These are phyloP conservation scores for Cabera pusaria DNA, from an alignment of 2,888 invertebrate genomes.

Conservation along the genomic window DNA sequence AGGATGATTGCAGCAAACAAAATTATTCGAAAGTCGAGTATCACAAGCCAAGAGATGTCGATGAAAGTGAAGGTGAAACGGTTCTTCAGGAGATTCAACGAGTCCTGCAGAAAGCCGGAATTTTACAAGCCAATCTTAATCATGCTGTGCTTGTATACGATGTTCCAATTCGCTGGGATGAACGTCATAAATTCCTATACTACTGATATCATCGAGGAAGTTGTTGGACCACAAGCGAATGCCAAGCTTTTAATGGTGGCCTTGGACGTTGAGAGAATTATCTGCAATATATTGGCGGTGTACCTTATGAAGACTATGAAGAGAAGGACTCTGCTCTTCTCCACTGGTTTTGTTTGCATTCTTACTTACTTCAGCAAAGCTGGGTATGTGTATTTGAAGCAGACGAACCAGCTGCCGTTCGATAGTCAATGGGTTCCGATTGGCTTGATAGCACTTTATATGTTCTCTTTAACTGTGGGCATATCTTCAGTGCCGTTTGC, in stretches of 20 bases:
- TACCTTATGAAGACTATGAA: slow-evolving; percentile 83
- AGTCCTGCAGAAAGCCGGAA: slow-evolving; percentile 67
- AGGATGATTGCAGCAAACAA: slow-evolving; percentile 71
- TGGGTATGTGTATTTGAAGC: slow-evolving; percentile 62
- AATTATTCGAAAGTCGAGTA: slow-evolving; percentile 57
- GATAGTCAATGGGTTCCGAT: slow-evolving; percentile 76
- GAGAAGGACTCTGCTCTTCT: slow-evolving; percentile 83
- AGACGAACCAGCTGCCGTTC: slow-evolving; percentile 50
- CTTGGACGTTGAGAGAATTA: slow-evolving; percentile 84
- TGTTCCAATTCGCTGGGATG: slow-evolving; percentile 87
- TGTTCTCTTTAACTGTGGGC: slow-evolving; percentile 83
- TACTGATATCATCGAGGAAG: slow-evolving; percentile 83
- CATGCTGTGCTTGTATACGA: slow-evolving; percentile 84
- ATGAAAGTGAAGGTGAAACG: slow-evolving; percentile 41
- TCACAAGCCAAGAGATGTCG: slow-evolving; percentile 46
- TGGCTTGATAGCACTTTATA: slow-evolving; percentile 78
- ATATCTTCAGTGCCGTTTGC: slow-evolving; percentile 88
- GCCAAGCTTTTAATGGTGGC: slow-evolving; percentile 85
- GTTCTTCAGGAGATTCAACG: slow-evolving; percentile 48
- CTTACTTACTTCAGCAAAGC: slow-evolving; percentile 82
- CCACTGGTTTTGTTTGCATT: slow-evolving; percentile 83
- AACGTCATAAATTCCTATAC: slow-evolving; percentile 88
- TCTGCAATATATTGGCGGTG: slow-evolving; percentile 85
- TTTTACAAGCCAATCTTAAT: slow-evolving; percentile 85
- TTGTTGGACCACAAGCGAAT: slow-evolving; percentile 84